Conservation (phyloP, 53 echinoderm and acorn worm genomes). For the Arbacia lixula region DNA sequence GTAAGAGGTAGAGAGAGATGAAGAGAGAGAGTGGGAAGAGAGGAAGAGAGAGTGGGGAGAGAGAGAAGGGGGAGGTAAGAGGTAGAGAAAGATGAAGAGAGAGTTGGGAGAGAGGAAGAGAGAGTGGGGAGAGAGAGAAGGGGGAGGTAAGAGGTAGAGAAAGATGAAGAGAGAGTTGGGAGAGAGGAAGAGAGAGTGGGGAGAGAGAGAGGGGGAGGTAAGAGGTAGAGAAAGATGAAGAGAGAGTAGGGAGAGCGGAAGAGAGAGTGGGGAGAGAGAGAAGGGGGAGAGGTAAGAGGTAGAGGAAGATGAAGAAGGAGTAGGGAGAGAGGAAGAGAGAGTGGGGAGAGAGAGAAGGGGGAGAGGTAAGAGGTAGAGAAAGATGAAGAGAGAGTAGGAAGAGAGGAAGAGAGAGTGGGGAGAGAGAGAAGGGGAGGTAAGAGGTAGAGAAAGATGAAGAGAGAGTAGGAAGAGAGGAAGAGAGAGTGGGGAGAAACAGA, state of each 20-base stretch:
- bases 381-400: background rate
- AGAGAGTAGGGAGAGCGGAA: background rate
- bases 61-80: background rate
- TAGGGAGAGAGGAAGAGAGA: background rate
- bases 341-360: background rate
- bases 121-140: background rate
- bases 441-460: background rate
- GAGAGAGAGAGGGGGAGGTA: too few relatives aligned
- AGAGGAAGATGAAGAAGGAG: background rate
- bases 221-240: background rate
- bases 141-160: background rate
- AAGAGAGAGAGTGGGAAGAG: background rate
- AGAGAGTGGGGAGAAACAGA: background rate
- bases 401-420: background rate
- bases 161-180: background rate
- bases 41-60: background rate
- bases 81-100: too few relatives aligned
- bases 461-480: background rate
- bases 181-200: background rate
- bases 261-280: background rate
- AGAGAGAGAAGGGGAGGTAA: background rate
- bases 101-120: background rate
- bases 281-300: too few relatives aligned
- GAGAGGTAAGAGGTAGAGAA: background rate
- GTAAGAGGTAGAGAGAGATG: background rate